These are phyloP conservation scores for Platichthys flesus DNA, from an alignment of 2,113 vertebrate species.

Conservation along the genomic window DNA sequence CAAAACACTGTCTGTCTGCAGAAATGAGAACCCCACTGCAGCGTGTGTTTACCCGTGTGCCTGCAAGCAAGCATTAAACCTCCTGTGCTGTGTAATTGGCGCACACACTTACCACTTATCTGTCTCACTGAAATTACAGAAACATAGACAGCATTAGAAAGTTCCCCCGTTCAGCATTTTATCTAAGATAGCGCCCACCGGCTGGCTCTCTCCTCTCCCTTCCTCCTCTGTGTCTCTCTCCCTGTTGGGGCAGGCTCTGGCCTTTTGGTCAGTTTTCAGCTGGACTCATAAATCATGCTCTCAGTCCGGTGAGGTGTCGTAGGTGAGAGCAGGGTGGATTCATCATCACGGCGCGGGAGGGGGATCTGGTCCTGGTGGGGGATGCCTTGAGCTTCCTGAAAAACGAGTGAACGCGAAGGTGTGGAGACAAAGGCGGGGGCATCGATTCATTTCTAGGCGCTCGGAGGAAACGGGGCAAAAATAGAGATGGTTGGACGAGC, in stretches of 20 bases:
- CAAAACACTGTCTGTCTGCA: constrained; percentile 38
- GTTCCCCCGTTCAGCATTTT: constrained; percentile 58
- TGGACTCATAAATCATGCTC: constrained; percentile 73
- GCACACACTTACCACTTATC: constrained; percentile 38
- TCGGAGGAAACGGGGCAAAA: constrained; percentile 12
- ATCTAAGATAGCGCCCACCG: not conserved
- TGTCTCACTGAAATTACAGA: constrained; percentile 50
- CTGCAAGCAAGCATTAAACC: constrained; percentile 23
- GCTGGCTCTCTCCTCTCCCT: not conserved
- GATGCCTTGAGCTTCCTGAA: constrained; percentile 33
- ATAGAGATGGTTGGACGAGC: constrained; percentile 28
- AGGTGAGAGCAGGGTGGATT: constrained; percentile 69
- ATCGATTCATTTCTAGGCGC: constrained; percentile 39
- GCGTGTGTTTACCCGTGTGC: constrained; percentile 22
- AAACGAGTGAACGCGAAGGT: not conserved
- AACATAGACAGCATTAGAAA: constrained; percentile 52
- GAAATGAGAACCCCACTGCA: constrained; percentile 15
- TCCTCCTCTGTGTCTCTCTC: constrained; percentile 35
- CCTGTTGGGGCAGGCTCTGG: constrained; percentile 34
- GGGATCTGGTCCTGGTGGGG: constrained; percentile 32
- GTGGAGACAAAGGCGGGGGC: constrained; percentile 14
- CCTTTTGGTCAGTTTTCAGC: constrained; percentile 65
- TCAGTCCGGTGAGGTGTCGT: constrained; percentile 44
- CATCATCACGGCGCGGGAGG: constrained; percentile 51
- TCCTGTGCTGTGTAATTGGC: constrained; percentile 49